Conservation (phyloP, 2,888 invertebrate species). For the Pimpla rufipes region DNA sequence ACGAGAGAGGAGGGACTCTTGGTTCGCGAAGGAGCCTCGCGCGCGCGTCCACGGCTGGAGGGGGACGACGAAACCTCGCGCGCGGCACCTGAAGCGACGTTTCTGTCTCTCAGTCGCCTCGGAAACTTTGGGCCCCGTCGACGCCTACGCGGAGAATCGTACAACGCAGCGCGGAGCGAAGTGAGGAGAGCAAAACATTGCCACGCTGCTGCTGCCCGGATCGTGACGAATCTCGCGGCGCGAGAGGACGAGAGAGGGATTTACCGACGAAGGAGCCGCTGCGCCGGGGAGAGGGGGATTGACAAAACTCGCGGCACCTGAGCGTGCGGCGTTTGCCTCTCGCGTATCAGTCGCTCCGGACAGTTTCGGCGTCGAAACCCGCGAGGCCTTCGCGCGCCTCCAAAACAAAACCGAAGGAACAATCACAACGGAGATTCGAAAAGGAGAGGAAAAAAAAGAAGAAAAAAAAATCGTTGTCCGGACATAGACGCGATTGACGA, state of each 20-base stretch:
- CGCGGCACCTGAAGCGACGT: too few species aligned
- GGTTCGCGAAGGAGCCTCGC: neutral
- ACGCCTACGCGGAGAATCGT: too few species aligned
- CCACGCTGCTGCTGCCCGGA: too few species aligned
- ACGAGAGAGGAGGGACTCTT: slow-evolving; percentile 7
- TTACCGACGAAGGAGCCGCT: neutral
- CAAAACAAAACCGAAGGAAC: too few species aligned
- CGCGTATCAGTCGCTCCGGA: slow-evolving; percentile 44
- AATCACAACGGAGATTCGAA: too few species aligned
- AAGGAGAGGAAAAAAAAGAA: too few species aligned
- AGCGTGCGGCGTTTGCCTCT: neutral
- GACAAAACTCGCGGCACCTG: slow-evolving; percentile 39
- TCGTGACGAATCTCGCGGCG: too few species aligned
- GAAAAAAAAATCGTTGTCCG: neutral
- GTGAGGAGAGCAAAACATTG: too few species aligned
- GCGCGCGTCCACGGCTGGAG: neutral
- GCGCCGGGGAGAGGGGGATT: neutral
- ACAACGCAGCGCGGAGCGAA: too few species aligned
- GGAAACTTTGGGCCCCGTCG: too few species aligned
- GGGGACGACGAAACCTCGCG: neutral
- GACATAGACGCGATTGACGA: slow-evolving; percentile 32
- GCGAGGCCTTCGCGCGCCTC: neutral
- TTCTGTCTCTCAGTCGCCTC: too few species aligned
- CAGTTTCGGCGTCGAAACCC: slow-evolving; percentile 26
- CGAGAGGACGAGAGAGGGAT: neutral